Evolutionary conservation across 2,888 invertebrate genomes (phyloP).

Genomic region (Hyppa rectilinea): DNA sequence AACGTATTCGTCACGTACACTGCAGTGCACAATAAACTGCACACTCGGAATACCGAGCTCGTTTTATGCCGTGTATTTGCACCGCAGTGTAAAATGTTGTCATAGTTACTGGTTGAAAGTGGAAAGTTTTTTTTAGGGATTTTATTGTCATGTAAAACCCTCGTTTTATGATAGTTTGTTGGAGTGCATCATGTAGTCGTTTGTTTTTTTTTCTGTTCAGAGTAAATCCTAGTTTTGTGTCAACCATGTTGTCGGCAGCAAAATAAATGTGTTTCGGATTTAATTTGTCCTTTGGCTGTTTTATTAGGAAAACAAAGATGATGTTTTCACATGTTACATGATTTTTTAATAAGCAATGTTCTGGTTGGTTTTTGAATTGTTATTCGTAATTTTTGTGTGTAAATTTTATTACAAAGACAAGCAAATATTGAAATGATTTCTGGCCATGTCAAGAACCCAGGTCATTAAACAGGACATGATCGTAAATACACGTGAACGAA

Average conservation of each 20-base stretch:
- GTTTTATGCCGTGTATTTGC: constrained; percentile 51
- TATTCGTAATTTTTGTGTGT: too few species aligned
- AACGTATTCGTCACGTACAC: constrained; percentile 65
- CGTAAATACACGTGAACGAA: not conserved
- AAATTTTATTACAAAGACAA: not conserved
- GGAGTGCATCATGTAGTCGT: constrained; percentile 12
- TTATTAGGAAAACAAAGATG: not conserved
- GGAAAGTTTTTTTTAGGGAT: constrained; percentile 50
- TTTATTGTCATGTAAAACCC: constrained; percentile 29
- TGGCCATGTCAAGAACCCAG: not conserved
- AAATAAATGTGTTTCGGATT: not conserved
- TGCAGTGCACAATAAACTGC: constrained; percentile 64
- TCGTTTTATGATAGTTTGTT: constrained; percentile 35
- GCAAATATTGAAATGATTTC: not conserved
- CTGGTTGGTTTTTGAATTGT: too few species aligned
- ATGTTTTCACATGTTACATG: too few species aligned
- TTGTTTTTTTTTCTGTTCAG: not conserved
- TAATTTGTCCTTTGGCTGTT: not conserved
- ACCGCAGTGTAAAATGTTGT: constrained; percentile 55
- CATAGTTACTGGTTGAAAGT: constrained; percentile 30
- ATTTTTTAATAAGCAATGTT: too few species aligned
- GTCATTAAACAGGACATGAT: not conserved
- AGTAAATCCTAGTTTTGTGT: not conserved
- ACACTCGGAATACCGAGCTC: constrained; percentile 52
- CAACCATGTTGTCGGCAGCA: not conserved